Base-by-base conservation (phyloP, 2,113 vertebrate species). In the Corvus cornix region DNA sequence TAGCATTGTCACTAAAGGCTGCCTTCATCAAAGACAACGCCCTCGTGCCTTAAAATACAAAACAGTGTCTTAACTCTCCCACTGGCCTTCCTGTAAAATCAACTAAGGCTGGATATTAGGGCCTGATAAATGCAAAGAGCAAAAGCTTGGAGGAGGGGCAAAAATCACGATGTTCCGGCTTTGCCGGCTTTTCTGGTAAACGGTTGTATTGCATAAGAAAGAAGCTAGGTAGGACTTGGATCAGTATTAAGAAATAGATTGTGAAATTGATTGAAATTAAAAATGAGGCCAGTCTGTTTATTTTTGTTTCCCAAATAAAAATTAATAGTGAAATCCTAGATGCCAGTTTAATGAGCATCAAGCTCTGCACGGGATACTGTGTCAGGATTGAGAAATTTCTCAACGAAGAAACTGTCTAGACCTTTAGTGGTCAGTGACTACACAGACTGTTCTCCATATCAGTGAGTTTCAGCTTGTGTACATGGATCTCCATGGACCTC, bases 1-100 rank as follows among this genome's bases (percentile, higher is more conserved):
- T 91, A 92, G 52, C 77, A 79, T 87, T 87, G 56, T 75, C 41
- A 51, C 74, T 91, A 79, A 94, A 84, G 56, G 73, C 56, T 89
- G 22, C 44, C 84, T 86, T 88, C 67, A 52, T 44, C 33, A 41
- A 48, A 86, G 84, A 49, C 83, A 60, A 87, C 69, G 5, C 96
- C 95, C 68, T 89, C 15, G 3, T 70, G 27, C 52, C 30, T 89
- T 84, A 63, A 83, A 70, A 77, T 83, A 51, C 63, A 63, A 84
- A 93, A 81, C 53, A 10, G 8, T 53, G 26, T 44, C 22, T 70
- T 95, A 59, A 64, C 18, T 75, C 41, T 90, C 75, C 70, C 69
- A 22, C 13, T 58, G 46, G 17, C 78, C 41, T 85, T 83, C 23
- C 41, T 43, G 63, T 86, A 74, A 93, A 84, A 62, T 28, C 64